Conservation (phyloP, 2,113 vertebrate genomes). For the Leucosticte australis region DNA sequence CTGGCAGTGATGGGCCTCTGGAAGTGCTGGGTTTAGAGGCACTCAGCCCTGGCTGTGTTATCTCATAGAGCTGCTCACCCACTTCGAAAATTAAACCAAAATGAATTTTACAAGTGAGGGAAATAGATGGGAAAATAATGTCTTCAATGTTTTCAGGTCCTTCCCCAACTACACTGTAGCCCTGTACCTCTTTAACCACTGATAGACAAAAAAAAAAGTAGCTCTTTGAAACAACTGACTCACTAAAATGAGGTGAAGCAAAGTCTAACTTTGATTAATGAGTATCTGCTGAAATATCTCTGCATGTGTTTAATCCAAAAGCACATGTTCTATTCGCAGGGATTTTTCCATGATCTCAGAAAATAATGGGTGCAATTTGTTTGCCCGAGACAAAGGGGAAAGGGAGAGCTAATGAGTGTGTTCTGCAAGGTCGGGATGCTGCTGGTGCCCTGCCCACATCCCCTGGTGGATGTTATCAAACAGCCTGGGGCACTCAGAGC, state of each 20-base stretch:
- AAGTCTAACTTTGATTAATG: constrained; percentile 27
- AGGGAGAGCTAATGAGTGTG: not conserved
- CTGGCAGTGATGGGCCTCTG: not conserved
- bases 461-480: not conserved
- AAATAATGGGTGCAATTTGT: not conserved
- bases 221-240: not conserved
- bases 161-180: not conserved
- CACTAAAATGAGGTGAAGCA: not conserved
- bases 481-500: not conserved
- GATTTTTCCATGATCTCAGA: not conserved
- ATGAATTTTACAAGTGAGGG: not conserved
- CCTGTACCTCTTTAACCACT: not conserved
- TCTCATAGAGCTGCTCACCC: not conserved
- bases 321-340: constrained; percentile 15
- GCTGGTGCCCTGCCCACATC: not conserved
- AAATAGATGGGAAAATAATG: not conserved
- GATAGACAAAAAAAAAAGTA: not conserved
- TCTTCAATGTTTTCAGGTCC: not conserved
- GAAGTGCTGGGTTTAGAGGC: not conserved
- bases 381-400: not conserved
- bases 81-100: not conserved
- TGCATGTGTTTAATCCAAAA: constrained; percentile 37
- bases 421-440: not conserved
- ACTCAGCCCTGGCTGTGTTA: not conserved
- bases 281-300: not conserved